Evolutionary conservation across 2,888 invertebrate genomes (phyloP).

Genomic region (Drosophila quinaria): DNA sequence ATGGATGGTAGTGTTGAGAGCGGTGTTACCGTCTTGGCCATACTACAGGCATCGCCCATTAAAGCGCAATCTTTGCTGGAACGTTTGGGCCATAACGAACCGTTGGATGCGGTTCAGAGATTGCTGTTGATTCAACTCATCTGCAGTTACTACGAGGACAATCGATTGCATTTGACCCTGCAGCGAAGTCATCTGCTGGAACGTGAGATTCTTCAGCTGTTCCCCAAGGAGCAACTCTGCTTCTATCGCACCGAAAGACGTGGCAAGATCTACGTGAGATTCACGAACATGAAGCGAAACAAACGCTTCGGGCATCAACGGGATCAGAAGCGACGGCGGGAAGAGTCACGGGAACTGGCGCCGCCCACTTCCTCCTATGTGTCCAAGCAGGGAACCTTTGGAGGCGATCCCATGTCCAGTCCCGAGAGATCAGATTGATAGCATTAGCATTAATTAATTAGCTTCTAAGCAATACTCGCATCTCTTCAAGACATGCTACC

Average conservation of each 20-base stretch:
- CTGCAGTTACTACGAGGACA: slow-evolving; percentile 79
- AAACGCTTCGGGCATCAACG: slow-evolving; percentile 57
- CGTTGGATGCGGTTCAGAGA: slow-evolving; percentile 69
- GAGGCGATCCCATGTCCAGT: slow-evolving; percentile 58
- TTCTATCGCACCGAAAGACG: slow-evolving; percentile 82
- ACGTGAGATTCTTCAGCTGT: slow-evolving; percentile 75
- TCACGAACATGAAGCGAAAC: slow-evolving; percentile 81
- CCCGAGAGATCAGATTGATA: slow-evolving; percentile 70
- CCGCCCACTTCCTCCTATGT: slow-evolving; percentile 26
- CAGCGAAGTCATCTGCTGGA: slow-evolving; percentile 78
- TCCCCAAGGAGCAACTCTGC: slow-evolving; percentile 74
- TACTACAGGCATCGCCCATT: slow-evolving; percentile 63
- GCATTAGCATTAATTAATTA: not conserved
- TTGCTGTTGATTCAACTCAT: slow-evolving; percentile 75
- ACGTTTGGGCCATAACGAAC: slow-evolving; percentile 62
- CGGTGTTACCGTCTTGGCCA: slow-evolving; percentile 62
- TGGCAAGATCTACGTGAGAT: slow-evolving; percentile 82
- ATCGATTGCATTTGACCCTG: slow-evolving; percentile 76
- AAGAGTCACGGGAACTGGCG: slow-evolving; percentile 28
- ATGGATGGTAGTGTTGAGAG: slow-evolving; percentile 36
- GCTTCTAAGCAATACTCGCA: slow-evolving; percentile 2
- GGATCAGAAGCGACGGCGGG: slow-evolving; percentile 58
- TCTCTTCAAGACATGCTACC: slow-evolving; percentile 16
- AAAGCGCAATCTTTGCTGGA: slow-evolving; percentile 68
- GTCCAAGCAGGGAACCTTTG: slow-evolving; percentile 44